These are phyloP conservation scores for Tragopan temminckii DNA, from an alignment of 2,797 vertebrate species.

Conservation along the genomic window DNA sequence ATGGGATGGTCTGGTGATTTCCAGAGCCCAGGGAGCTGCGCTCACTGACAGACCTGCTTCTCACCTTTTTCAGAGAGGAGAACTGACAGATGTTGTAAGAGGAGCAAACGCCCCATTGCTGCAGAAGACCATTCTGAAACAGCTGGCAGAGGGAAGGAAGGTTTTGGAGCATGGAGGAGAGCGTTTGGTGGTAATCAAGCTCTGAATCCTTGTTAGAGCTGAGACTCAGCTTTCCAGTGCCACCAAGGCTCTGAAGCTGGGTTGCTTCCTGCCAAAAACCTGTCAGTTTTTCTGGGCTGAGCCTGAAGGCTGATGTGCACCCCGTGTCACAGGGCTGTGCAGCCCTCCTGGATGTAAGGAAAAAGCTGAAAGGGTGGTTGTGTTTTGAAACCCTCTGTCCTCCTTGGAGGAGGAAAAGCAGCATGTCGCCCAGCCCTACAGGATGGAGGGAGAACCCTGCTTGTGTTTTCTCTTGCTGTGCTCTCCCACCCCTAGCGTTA, in stretches of 20 bases:
- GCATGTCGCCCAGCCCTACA: neutral
- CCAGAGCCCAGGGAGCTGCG: neutral
- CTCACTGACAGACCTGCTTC: neutral
- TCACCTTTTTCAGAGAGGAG: slow-evolving; percentile 85
- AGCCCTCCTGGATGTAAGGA: neutral
- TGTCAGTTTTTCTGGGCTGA: neutral
- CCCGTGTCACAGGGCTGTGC: neutral
- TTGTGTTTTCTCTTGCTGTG: neutral
- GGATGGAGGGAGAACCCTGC: neutral
- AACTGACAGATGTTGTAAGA: slow-evolving; percentile 88
- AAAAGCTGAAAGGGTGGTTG: neutral
- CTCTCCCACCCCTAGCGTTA: neutral
- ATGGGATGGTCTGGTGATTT: neutral
- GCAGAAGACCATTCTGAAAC: slow-evolving; percentile 89
- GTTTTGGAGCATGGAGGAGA: slow-evolving; percentile 82
- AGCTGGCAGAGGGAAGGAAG: slow-evolving; percentile 86
- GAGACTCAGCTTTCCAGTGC: neutral
- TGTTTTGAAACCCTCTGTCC: neutral
- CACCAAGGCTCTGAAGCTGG: neutral
- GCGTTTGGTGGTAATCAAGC: slow-evolving; percentile 82
- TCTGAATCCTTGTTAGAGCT: neutral
- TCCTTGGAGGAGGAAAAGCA: neutral
- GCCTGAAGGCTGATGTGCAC: neutral
- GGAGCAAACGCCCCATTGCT: slow-evolving; percentile 90
- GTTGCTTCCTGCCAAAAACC: neutral